Base-by-base conservation (phyloP, 2,113 vertebrate genomes). In the Stomatorhinus ivindoensis region DNA sequence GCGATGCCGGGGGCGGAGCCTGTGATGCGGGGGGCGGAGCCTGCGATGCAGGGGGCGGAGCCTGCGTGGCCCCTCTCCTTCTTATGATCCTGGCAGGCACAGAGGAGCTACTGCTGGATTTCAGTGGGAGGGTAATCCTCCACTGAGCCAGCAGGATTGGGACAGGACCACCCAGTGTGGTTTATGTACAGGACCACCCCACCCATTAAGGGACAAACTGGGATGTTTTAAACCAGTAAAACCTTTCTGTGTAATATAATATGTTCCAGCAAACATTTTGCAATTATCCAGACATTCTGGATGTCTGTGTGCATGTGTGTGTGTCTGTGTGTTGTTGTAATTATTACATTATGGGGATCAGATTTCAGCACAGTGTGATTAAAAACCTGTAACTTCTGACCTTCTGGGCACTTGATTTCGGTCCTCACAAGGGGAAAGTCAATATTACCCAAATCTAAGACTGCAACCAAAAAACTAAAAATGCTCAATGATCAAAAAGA, bases 91-190 rank as follows among this genome's bases (percentile, higher is more conserved):
- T 13, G 35, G 13, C 76, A 83, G 76, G 10, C 65, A 51, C 35
- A 46, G 35, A 46, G 17, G 35, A 85, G 50, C 51, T 84, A 35
- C 21, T 42, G 46, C 15, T 50, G 17, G 73, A 51, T 53, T 31
- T 24, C 10, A 21, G 27, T 13, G 47, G 35, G 48, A 50, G 73
- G 88, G 55, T 10, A n/a, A 46, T 39, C 39, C 80, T 27, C 17
- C 55, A 80, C 17, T 24, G 88, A 19, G 11, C 19, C 82, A 42
- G n/a, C 24, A 85, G 6, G 80, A 65, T 51, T 53, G 24, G n/a
- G 53, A 35, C 73, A 46, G 83, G 80, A 89, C 88, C 88, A 85
- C 88, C 88, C 88, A 85, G 13, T 35, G 50, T n/a, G 46, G 55
- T 65, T 61, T 85, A 84, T 86, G 47, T 65, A 82, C 47, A 55